These are phyloP conservation scores for Pogonocichla stellata DNA, from an alignment of 2,113 vertebrate genomes.

Conservation along the genomic window DNA sequence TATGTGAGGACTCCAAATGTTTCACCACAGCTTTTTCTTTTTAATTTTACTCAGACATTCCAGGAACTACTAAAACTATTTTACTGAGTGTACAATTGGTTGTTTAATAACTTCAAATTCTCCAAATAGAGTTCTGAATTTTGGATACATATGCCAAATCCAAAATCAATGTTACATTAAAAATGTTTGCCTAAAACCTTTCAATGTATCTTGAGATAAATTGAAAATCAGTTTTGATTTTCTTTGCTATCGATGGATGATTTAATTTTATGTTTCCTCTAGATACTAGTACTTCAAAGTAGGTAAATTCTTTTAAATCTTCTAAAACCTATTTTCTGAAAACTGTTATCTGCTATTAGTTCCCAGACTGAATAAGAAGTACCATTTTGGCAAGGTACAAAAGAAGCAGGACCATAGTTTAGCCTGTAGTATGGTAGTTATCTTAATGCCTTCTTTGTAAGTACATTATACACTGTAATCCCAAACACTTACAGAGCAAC, in stretches of 20 bases:
- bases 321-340: neutral
- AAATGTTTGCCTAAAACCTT: neutral
- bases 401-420: neutral
- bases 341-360: neutral
- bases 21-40: neutral
- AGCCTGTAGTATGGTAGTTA: neutral
- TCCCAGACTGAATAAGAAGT: neutral
- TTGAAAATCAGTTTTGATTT: neutral
- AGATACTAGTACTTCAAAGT: neutral
- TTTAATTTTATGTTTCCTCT: neutral
- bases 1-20: neutral
- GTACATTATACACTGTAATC: neutral
- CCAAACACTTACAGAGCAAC: neutral
- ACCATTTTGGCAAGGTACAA: neutral
- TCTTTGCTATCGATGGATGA: neutral
- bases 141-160: neutral
- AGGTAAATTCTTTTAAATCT: neutral
- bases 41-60: neutral
- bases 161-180: neutral
- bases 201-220: neutral
- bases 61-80: neutral
- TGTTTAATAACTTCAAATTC: neutral
- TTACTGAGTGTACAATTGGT: neutral
- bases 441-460: neutral
- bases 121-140: neutral